Conservation (phyloP, 2,113 vertebrate genomes). For the Blennius ocellaris region DNA sequence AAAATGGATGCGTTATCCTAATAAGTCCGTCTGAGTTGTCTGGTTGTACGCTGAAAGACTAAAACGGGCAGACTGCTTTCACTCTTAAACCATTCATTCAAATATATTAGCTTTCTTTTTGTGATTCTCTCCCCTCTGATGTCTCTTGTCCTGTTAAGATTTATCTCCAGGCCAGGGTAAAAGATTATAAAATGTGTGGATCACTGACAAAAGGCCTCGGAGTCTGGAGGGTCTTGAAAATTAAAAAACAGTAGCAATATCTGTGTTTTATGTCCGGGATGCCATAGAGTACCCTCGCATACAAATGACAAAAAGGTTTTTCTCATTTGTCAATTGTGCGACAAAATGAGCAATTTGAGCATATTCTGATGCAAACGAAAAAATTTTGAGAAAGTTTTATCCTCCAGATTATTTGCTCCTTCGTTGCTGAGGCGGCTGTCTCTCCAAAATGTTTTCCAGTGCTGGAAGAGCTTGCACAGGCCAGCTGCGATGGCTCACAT, state of each 20-base stretch:
- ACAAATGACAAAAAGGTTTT: not conserved
- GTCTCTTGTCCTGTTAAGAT: constrained; percentile 28
- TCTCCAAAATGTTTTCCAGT: not conserved
- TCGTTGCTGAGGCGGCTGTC: not conserved
- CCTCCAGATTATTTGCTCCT: not conserved
- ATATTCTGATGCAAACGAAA: not conserved
- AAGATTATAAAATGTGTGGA: constrained; percentile 1
- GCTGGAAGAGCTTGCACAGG: not conserved
- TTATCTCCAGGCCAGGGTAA: constrained; percentile 22
- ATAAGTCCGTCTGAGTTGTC: constrained; percentile 4
- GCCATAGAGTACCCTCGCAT: not conserved
- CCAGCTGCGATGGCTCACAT: not conserved
- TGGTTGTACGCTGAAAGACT: not conserved
- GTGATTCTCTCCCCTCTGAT: constrained; percentile 24
- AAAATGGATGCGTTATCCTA: constrained; percentile 16
- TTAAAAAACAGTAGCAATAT: not conserved
- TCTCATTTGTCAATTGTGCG: not conserved
- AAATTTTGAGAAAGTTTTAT: not conserved
- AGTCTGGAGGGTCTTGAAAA: constrained; percentile 13
- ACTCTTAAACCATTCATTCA: constrained; percentile 9
- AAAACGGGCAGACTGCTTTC: not conserved
- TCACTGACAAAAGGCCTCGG: not conserved
- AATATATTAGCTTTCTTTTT: constrained; percentile 22
- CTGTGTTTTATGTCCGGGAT: not conserved
- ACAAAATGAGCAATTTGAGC: not conserved